A percentile compares a stretch with the other conserved stretches of the same genome.
phyloP scores from a whole-genome alignment of 1,140 invertebrate species.

The Neelides sp. region DNA sequence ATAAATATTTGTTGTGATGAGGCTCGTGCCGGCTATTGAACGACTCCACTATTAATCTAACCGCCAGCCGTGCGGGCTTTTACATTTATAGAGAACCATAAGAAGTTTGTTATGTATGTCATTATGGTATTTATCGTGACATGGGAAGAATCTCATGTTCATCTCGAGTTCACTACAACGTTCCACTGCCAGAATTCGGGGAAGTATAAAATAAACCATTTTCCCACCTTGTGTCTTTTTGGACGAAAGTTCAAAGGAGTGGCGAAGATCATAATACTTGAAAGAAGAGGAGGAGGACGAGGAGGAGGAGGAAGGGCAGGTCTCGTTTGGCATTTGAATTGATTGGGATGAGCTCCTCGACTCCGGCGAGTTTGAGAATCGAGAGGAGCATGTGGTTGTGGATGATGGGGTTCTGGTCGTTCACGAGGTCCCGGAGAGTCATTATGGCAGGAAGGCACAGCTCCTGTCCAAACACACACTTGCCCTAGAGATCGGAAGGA shows the following conservation, averaged over 20 bases:
- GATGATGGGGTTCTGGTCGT: conserved; percentile 65
- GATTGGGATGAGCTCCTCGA: conserved; percentile 51
- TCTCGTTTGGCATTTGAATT: conserved; percentile 14
- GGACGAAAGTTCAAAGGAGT: neutral
- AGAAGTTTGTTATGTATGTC: no score
- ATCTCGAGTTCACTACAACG: no score
- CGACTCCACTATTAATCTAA: neutral
- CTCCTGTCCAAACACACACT: conserved; percentile 48
- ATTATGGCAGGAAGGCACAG: conserved; percentile 67
- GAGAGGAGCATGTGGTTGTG: conserved; percentile 71
- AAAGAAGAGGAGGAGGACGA: conserved; percentile 5
- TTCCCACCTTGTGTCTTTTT: neutral
- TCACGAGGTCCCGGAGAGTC: conserved; percentile 66
- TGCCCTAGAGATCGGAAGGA: neutral
- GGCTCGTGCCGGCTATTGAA: no score
- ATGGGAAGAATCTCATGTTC: no score
- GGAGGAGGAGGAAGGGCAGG: conserved; percentile 8
- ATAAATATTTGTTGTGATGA: no score
- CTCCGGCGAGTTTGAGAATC: conserved; percentile 82
- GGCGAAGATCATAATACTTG: neutral
- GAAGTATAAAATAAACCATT: neutral
- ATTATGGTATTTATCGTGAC: no score
- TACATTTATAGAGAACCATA: no score
- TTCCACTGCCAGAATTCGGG: no score
- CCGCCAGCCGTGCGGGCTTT: neutral